phyloP scores from a whole-genome alignment of 2,797 vertebrate genomes.

The Calcarius lapponicus region DNA sequence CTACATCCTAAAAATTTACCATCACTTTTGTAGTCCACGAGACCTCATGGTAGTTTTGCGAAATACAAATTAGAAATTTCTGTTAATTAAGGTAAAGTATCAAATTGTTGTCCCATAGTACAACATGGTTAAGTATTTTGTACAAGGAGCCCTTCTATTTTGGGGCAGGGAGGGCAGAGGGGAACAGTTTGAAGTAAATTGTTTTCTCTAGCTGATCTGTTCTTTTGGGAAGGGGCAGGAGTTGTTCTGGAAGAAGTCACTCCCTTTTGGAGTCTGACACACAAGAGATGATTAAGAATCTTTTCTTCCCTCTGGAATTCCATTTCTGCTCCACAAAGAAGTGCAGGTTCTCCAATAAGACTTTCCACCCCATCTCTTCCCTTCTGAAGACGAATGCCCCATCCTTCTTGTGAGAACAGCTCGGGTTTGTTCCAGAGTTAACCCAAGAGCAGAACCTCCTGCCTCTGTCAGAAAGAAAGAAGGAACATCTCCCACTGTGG shows the following conservation, averaged over 20 bases:
- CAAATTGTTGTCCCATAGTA: no score
- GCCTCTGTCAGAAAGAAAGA: neutral
- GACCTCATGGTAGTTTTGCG: neutral
- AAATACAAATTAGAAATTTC: neutral
- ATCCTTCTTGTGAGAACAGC: neutral
- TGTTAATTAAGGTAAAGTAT: neutral
- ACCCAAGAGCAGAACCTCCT: neutral
- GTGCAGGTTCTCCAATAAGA: neutral
- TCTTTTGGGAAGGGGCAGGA: neutral
- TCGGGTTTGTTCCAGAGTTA: fast-evolving
- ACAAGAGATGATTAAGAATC: neutral
- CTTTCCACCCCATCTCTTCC: neutral
- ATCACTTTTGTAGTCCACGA: neutral
- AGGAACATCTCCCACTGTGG: neutral
- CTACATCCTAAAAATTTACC: neutral
- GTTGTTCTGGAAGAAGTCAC: neutral
- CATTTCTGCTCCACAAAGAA: neutral
- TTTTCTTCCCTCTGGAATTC: neutral
- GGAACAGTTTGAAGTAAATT: neutral
- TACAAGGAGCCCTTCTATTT: neutral
- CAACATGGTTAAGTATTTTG: neutral
- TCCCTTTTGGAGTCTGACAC: neutral
- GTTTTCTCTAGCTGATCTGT: neutral
- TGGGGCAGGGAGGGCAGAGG: neutral
- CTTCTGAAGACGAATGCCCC: neutral